Evolutionary conservation across 2,888 invertebrate genomes (phyloP), one percentile per base, ranked within the genome.

Genomic region (Stramonita haemastoma): DNA sequence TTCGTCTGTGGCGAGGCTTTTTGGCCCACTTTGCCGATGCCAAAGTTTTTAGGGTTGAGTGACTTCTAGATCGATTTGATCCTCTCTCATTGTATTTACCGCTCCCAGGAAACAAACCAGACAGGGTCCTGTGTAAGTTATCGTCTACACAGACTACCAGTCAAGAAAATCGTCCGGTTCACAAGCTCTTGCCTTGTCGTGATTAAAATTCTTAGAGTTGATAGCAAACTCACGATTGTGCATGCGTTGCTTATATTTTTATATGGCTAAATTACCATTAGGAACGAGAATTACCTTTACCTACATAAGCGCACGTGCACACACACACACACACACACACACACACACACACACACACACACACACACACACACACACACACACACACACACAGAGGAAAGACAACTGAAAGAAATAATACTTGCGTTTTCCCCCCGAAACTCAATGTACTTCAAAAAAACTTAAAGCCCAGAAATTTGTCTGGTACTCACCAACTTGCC

Each of bases 91-190:
- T 87, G 73, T 89, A 89, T 89, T 89, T 89, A 89, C 89, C 84
- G 89, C 84, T 89, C 89, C 89, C 89, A 85, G 85, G 89, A 89
- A 89, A 87, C 87, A 79, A 81, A 34, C 36, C 73, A 73, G 87
- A 86, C 66, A 0, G 13, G 60, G 57, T 56, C 85, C n/a, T 5
- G 22, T 57, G 29, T 66, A 86, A 86, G 66, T 86, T 56, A 66
- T 0, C 32, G 86, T 86, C 56, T 66, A 22, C 19, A 22, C 5
- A 19, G 86, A 66, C 15, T 22, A 86, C 86, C 85, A n/a, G 15
- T 22, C 1, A 79, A 79, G 15, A 60, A 60, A 60, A 13, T 60
- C 60, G 13, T 2, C 60, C 60, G 19, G 22, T 13, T 60, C 22
- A 19, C 13, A 22, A 19, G 15, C 60, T 60, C 22, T 60, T 60